Conservation (phyloP, 2,797 vertebrate genomes). For the Spea hammondii region DNA sequence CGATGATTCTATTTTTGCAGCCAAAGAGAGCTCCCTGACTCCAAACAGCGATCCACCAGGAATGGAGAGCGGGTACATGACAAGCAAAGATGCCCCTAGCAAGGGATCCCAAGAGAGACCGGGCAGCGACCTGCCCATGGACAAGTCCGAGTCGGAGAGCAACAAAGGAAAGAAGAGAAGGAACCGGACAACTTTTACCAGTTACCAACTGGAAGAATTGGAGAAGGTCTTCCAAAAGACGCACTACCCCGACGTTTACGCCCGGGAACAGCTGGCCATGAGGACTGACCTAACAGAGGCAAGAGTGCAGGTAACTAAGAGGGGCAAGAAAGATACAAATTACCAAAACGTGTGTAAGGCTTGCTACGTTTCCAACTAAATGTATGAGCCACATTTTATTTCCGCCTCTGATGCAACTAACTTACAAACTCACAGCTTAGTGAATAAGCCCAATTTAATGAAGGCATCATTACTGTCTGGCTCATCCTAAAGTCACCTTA, state of each 20-base stretch:
- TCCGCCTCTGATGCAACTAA: no score
- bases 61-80: constrained; percentile 92
- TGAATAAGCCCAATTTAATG: no score
- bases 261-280: constrained; percentile 95
- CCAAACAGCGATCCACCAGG: constrained; percentile 79
- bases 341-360: no score
- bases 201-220: constrained; percentile 96
- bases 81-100: constrained; percentile 82
- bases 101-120: constrained; percentile 82
- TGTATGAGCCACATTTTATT: no score
- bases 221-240: constrained; percentile 99
- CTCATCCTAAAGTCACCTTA: no score
- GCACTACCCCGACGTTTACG: constrained; percentile 96
- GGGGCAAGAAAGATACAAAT: no score
- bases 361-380: no score
- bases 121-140: constrained; percentile 80
- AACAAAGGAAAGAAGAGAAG: constrained; percentile 98
- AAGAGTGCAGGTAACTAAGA: constrained; percentile 83
- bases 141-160: constrained; percentile 88
- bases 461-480: no score
- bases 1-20: constrained; percentile 60
- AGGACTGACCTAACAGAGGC: constrained; percentile 97
- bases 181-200: constrained; percentile 97
- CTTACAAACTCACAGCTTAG: no score
- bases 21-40: constrained; percentile 85